Percentiles rank a stretch among this genome's conserved stretches.
These are phyloP conservation scores for Axinella damicornis DNA, from an alignment of 37 sponge, comb jelly and placozoan species.

Conservation along the genomic window DNA sequence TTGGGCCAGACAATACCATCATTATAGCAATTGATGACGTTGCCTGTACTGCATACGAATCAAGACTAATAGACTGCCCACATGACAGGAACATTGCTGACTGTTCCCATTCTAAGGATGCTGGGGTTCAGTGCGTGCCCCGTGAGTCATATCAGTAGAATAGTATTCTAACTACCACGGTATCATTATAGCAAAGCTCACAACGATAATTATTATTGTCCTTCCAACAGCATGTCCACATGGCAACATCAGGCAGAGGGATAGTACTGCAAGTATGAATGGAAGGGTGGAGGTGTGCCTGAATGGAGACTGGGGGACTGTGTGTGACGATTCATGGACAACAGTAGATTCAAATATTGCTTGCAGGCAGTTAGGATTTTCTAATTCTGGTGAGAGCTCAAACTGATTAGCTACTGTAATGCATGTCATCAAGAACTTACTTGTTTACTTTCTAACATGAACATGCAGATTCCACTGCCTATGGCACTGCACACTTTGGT, in stretches of 20 bases:
- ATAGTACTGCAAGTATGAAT: not conserved
- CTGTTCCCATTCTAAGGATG: not conserved
- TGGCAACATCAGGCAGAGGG: not conserved
- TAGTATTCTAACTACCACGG: too few relatives aligned
- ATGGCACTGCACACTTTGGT: too few relatives aligned
- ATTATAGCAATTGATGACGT: not conserved
- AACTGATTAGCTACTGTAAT: too few relatives aligned
- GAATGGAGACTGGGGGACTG: conserved; percentile 7
- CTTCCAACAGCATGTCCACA: not conserved
- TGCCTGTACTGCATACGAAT: not conserved
- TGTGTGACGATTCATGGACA: not conserved
- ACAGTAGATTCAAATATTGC: too few relatives aligned
- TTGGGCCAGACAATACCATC: not conserved
- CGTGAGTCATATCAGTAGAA: not conserved
- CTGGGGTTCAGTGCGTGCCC: not conserved
- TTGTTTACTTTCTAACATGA: too few relatives aligned
- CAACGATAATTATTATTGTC: not conserved
- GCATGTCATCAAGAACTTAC: too few relatives aligned
- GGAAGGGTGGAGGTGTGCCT: conserved; percentile 2
- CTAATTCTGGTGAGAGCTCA: too few relatives aligned
- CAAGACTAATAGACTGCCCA: not conserved
- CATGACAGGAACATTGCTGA: not conserved
- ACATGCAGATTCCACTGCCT: too few relatives aligned
- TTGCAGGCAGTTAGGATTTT: too few relatives aligned
- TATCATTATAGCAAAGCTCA: too few relatives aligned